phyloP scores from a whole-genome alignment of 2,888 invertebrate genomes.

The Coremacera marginata region DNA sequence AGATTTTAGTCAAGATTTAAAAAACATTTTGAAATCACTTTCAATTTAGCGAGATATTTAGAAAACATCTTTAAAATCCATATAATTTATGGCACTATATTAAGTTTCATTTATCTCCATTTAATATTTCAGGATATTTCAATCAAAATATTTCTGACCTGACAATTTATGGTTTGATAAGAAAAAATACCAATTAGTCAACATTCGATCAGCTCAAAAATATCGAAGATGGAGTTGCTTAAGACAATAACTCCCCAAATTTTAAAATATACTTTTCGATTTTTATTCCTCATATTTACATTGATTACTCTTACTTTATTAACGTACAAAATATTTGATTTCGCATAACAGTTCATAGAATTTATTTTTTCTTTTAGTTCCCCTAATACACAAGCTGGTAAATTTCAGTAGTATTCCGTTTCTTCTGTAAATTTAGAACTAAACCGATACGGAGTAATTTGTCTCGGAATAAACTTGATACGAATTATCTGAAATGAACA shows the following conservation, averaged over 20 bases:
- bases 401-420: slow-evolving; percentile 2
- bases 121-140: no score
- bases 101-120: no score
- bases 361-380: slow-evolving; percentile 11
- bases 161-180: no score
- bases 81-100: no score
- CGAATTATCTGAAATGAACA: slow-evolving; percentile 61
- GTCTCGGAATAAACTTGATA: slow-evolving; percentile 65
- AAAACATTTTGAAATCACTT: no score
- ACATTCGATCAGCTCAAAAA: no score
- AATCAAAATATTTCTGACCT: no score
- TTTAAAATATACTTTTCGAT: slow-evolving; percentile 9
- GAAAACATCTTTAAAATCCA: no score
- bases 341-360: slow-evolving; percentile 39
- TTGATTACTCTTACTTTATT: slow-evolving; percentile 44
- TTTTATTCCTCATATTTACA: slow-evolving; percentile 41
- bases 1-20: no score
- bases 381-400: background rate
- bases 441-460: slow-evolving; percentile 67
- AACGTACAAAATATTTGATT: slow-evolving; percentile 47
- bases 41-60: no score
- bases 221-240: background rate
- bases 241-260: background rate
- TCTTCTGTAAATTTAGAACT: slow-evolving; percentile 43
- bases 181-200: no score